These are phyloP conservation scores for Drosophila rufa DNA, from an alignment of 1,140 invertebrate species.

Conservation along the genomic window DNA sequence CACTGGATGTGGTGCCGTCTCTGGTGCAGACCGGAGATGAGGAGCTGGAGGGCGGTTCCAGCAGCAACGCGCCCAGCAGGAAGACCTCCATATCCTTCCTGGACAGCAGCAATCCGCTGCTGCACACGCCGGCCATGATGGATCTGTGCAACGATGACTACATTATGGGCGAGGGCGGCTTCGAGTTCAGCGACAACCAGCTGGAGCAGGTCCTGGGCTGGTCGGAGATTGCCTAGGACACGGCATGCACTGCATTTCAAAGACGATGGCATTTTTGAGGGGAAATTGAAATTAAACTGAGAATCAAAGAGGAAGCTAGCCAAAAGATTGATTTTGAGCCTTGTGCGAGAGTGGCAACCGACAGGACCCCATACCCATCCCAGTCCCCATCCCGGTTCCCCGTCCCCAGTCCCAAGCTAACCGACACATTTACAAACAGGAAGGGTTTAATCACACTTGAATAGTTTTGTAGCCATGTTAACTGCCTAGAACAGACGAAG, in stretches of 20 bases:
- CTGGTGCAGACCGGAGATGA: not conserved
- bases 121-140: slow-evolving; percentile 68
- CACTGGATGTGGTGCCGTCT: slow-evolving; percentile 17
- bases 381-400: not conserved
- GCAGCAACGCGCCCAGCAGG: slow-evolving; percentile 45
- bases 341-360: slow-evolving; percentile 34
- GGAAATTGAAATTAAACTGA: slow-evolving; percentile 43
- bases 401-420: slow-evolving; percentile 37
- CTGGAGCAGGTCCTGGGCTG: slow-evolving; percentile 70
- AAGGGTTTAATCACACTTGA: slow-evolving; percentile 71
- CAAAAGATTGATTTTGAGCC: slow-evolving; percentile 69
- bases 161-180: slow-evolving; percentile 60
- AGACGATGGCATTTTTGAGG: slow-evolving; percentile 17
- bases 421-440: slow-evolving; percentile 55
- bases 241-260: slow-evolving; percentile 43
- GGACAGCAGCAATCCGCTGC: slow-evolving; percentile 76
- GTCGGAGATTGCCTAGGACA: slow-evolving; percentile 51
- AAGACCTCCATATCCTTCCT: slow-evolving; percentile 76
- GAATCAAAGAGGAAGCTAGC: slow-evolving; percentile 51
- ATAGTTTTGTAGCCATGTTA: slow-evolving; percentile 81
- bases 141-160: slow-evolving; percentile 82
- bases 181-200: slow-evolving; percentile 62
- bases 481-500: slow-evolving; percentile 79
- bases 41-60: slow-evolving; percentile 11
- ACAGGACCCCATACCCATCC: slow-evolving; percentile 2